Evolutionary conservation across 2,888 invertebrate genomes (phyloP).

Genomic region (Dasysyrphus albostriatus): DNA sequence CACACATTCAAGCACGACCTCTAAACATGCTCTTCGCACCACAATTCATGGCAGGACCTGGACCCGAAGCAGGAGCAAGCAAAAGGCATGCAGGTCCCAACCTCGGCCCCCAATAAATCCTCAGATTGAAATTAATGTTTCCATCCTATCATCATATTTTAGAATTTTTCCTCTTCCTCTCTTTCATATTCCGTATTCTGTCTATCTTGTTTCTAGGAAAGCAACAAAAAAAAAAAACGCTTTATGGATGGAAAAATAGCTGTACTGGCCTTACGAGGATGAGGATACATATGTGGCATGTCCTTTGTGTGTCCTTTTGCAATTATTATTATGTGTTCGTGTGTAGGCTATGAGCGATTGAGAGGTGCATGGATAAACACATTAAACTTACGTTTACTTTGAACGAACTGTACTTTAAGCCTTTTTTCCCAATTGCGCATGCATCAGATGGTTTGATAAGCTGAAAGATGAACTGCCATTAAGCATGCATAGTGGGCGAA

Average conservation of each 20-base stretch:
- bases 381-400: slow-evolving; percentile 52
- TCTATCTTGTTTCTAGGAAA: slow-evolving; percentile 45
- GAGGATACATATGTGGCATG: slow-evolving; percentile 23
- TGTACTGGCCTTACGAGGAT: not conserved
- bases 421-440: slow-evolving; percentile 51
- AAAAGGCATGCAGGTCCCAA: slow-evolving; percentile 61
- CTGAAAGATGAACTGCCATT: slow-evolving; percentile 67
- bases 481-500: slow-evolving; percentile 35
- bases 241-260: slow-evolving; percentile 31
- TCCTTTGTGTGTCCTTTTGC: slow-evolving; percentile 53
- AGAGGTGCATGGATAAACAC: slow-evolving; percentile 65
- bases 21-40: slow-evolving; percentile 52
- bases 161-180: slow-evolving; percentile 66
- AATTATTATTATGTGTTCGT: slow-evolving; percentile 37
- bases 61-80: slow-evolving; percentile 15
- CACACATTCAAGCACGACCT: slow-evolving; percentile 16
- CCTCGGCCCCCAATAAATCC: slow-evolving; percentile 72
- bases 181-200: slow-evolving; percentile 52
- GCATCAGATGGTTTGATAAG: slow-evolving; percentile 52
- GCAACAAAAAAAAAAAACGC: not conserved
- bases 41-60: slow-evolving; percentile 45
- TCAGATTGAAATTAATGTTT: slow-evolving; percentile 76
- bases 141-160: slow-evolving; percentile 76
- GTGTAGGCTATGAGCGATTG: slow-evolving; percentile 34
- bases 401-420: slow-evolving; percentile 36